Conservation (phyloP, 2,113 vertebrate species). For the Pollachius pollachius region DNA sequence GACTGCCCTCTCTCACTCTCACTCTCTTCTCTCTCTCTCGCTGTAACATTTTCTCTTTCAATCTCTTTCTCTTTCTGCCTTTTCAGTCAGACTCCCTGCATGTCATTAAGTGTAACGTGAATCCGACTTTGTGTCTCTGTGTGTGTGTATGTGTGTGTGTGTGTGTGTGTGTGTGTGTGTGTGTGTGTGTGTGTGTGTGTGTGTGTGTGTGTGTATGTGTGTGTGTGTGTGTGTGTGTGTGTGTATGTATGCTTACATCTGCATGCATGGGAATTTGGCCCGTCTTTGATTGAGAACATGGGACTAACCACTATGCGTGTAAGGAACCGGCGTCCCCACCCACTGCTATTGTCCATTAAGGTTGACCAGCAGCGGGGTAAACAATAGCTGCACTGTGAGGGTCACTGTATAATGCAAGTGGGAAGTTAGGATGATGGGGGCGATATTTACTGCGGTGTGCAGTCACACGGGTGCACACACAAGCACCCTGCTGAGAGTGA, state of each 20-base stretch:
- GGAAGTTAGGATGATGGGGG: constrained; percentile 47
- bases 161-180: background rate
- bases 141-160: too few species aligned
- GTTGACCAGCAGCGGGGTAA: constrained; percentile 52
- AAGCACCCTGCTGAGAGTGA: constrained; percentile 66
- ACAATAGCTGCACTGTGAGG: constrained; percentile 63
- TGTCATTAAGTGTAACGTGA: too few species aligned
- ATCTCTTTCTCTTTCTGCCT: too few species aligned
- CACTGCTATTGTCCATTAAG: constrained; percentile 67
- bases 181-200: constrained; percentile 1
- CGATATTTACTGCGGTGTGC: constrained; percentile 37
- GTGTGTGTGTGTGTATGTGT: too few species aligned
- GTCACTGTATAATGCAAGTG: constrained; percentile 34
- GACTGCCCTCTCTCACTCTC: constrained; percentile 21
- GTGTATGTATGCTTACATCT: constrained; percentile 12
- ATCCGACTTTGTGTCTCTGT: too few species aligned
- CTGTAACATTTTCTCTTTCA: background rate
- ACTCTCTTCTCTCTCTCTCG: too few species aligned
- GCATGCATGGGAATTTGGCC: background rate
- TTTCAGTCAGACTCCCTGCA: too few species aligned
- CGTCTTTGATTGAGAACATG: constrained; percentile 33
- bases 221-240: constrained; percentile 1
- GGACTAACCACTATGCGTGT: constrained; percentile 52
- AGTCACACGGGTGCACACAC: constrained; percentile 41
- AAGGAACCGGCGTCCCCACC: constrained; percentile 55